Evolutionary conservation across 2,113 vertebrate genomes (phyloP), one percentile per base, ranked within the genome.

Genomic region (Epinephelus lanceolatus): DNA sequence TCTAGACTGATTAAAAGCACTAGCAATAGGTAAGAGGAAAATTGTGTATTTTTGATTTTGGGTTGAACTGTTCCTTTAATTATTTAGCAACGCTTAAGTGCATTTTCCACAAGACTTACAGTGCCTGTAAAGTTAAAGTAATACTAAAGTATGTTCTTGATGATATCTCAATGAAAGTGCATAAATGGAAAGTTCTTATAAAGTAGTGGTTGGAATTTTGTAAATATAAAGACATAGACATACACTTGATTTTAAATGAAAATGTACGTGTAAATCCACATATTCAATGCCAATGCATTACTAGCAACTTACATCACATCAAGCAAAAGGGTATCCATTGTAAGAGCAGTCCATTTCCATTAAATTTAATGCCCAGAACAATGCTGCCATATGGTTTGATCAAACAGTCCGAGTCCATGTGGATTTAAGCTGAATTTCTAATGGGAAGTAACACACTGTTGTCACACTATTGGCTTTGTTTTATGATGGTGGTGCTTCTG

Each of bases 381-480:
- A 47, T 30, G 23, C 19, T 37, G 27, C 17, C 14, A 23, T 67
- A 25, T 2, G 51, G 55, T 75, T 47, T 70, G 25, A 56, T 70
- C 27, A 49, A 71, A 53, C 76, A 52, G 19, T 23, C 33, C 30
- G 47, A 42, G 56, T 71, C 23, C 17, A 42, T 21, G 17, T 53
- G 21, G 5, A 18, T 60, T 68, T 60, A 33, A 78, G 30, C 6
- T 78, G 40, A 74, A 42, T 52, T 17, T 78, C 53, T 30, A 49
- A 42, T n/a, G 8, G 42, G 42, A 85, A 33, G 52, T 52, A 71
- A 80, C 72, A 76, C 47, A 57, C 30, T 65, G 49, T 4, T 72
- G 68, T 59, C 60, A 56, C 55, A 71, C 47, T n/a, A 14, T 0
- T 53, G 70, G 57, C 40, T 80, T 60, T 83, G 76, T 71, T 76